Evolutionary conservation across 2,888 invertebrate genomes (phyloP).

Genomic region (Acanthosepion esculentum): DNA sequence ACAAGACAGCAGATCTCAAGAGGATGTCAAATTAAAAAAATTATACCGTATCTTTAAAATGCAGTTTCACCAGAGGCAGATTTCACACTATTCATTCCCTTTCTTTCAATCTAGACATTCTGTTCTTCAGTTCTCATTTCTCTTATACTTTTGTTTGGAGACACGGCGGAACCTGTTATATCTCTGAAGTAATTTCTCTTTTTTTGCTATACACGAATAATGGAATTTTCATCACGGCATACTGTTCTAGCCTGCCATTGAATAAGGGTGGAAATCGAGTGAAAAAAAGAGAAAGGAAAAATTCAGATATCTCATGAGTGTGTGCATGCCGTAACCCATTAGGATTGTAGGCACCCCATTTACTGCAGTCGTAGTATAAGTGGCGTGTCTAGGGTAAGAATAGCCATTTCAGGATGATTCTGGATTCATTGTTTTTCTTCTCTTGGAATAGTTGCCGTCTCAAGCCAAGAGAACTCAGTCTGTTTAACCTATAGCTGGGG

Average conservation of each 20-base stretch:
- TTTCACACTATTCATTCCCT: background rate
- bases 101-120: background rate
- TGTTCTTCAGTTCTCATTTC: background rate
- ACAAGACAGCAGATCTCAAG: background rate
- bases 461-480: too few species aligned
- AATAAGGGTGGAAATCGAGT: too few species aligned
- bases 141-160: background rate
- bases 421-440: too few species aligned
- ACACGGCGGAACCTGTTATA: background rate
- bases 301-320: too few species aligned
- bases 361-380: too few species aligned
- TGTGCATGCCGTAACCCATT: too few species aligned
- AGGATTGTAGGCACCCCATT: too few species aligned
- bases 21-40: background rate
- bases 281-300: too few species aligned
- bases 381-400: too few species aligned
- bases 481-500: too few species aligned
- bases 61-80: background rate
- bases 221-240: background rate
- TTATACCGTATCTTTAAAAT: background rate
- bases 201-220: background rate
- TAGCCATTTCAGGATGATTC: too few species aligned
- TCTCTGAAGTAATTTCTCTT: background rate
- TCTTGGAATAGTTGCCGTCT: too few species aligned
- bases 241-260: background rate